A percentile compares a stretch with the other conserved stretches of the same genome.
These are phyloP conservation scores for Lasioglossum calceatum DNA, from an alignment of 2,888 invertebrate genomes.

Conservation along the genomic window DNA sequence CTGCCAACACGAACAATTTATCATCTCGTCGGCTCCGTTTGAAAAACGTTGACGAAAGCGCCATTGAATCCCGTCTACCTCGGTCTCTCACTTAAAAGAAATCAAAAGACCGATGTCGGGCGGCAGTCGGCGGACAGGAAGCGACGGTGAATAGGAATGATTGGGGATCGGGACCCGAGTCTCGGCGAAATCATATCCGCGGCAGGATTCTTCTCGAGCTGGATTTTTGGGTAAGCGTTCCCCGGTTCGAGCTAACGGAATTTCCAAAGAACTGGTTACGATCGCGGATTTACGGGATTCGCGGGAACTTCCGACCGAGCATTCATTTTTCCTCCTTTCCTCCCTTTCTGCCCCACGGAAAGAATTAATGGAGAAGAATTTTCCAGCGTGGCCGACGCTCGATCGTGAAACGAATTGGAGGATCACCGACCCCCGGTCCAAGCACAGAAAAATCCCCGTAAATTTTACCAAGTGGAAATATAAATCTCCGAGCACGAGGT, in stretches of 20 bases:
- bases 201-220: neutral
- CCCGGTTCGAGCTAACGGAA: neutral
- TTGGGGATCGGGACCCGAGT: neutral
- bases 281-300: conserved; percentile 6
- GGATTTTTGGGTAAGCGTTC: conserved; percentile 10
- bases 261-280: neutral
- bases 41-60: neutral
- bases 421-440: conserved; percentile 13
- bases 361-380: conserved; percentile 39
- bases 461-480: neutral
- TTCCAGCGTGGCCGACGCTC: neutral
- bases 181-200: neutral
- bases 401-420: conserved; percentile 31
- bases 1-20: neutral
- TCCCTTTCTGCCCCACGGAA: no score
- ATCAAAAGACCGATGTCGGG: neutral
- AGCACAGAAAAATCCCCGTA: conserved; percentile 1
- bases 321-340: neutral
- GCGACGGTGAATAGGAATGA: conserved; percentile 9
- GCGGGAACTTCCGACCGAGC: neutral
- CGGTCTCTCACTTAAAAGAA: neutral
- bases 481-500: neutral
- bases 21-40: neutral
- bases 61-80: neutral
- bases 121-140: neutral